These are phyloP conservation scores for Rhabditoides inermis DNA, from an alignment of 2,888 invertebrate genomes.

Conservation along the genomic window DNA sequence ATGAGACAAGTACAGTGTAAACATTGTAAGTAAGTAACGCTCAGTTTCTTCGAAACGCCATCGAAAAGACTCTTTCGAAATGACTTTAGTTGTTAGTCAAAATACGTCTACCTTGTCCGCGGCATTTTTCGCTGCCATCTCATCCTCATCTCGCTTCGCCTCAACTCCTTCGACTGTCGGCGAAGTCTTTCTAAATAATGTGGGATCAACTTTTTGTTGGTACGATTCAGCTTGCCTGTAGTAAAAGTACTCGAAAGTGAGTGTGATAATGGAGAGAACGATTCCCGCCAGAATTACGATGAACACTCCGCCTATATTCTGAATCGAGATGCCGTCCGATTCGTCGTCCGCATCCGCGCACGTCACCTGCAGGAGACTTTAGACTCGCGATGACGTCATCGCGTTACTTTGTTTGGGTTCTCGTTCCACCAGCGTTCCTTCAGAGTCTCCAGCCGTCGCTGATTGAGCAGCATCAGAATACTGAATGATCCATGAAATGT, in stretches of 20 bases:
- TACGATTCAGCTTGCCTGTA: conserved; percentile 21
- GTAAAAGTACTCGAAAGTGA: conserved; percentile 74
- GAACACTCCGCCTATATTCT: conserved; percentile 95
- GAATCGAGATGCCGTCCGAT: conserved; percentile 90
- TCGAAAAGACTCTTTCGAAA: too few species aligned
- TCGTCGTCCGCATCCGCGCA: conserved; percentile 64
- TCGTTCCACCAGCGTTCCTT: conserved; percentile 95
- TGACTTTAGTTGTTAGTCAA: too few species aligned
- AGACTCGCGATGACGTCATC: too few species aligned
- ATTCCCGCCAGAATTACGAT: conserved; percentile 79
- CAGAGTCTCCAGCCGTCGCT: conserved; percentile 78
- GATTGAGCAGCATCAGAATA: conserved; percentile 83
- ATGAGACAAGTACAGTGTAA: too few species aligned
- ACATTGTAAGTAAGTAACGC: too few species aligned
- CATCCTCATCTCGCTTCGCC: background rate
- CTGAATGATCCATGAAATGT: conserved; percentile 57
- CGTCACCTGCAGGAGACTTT: conserved; percentile 10
- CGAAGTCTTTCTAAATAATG: background rate
- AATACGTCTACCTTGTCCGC: conserved; percentile 12
- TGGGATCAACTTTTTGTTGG: background rate
- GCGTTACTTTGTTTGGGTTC: conserved; percentile 69
- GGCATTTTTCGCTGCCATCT: conserved; percentile 11
- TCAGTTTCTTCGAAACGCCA: too few species aligned
- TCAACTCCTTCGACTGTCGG: conserved; percentile 13
- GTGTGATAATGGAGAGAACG: conserved; percentile 58